Evolutionary conservation across 2,113 vertebrate species (phyloP), one percentile per base, ranked within the genome.

Genomic region (Acanthochromis polyacanthus): DNA sequence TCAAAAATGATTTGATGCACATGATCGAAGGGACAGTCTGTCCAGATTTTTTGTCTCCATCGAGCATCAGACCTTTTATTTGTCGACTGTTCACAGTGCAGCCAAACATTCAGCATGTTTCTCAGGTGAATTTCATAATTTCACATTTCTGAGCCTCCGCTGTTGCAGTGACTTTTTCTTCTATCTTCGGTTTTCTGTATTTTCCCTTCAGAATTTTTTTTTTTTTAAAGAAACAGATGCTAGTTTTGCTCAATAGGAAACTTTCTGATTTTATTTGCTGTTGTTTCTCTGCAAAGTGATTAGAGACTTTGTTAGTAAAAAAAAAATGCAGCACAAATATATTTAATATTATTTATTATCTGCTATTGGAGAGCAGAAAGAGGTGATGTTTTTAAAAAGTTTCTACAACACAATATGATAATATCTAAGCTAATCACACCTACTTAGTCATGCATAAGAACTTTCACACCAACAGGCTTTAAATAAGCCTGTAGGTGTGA

Each of bases 1-100:
- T 71, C 14, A 40, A 58, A 64, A 66, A 69, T 17, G 32, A 74
- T 77, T 74, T 66, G 30, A 63, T 46, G 30, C 40, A 56, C n/a
- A 1, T 1, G 53, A 67, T 51, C 43, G n/a, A 78, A 56, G 23
- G 61, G 53, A 51, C 53, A 7, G 10, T 70, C 69, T 67, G 57
- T 5, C 4, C 14, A 62, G 10, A 19, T 14, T 14, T 14, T 14
- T 3, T 17, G 15, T 28, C n/a, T 4, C 3, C 16, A 16, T 30
- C 10, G 28, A 15, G 3, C 38, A 2, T 30, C 15, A 14, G 57
- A 43, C 40, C 10, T 32, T 32, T 32, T 32, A 3, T 5, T 5
- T 32, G 30, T 32, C 25, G 3, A 3, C 25, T 25, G 10, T 32
- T 75, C n/a, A 48, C 15, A 56, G 30, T 32, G 1, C 20, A 32